Conservation (phyloP, 2,888 invertebrate species). For the Diarsia dahlii region DNA sequence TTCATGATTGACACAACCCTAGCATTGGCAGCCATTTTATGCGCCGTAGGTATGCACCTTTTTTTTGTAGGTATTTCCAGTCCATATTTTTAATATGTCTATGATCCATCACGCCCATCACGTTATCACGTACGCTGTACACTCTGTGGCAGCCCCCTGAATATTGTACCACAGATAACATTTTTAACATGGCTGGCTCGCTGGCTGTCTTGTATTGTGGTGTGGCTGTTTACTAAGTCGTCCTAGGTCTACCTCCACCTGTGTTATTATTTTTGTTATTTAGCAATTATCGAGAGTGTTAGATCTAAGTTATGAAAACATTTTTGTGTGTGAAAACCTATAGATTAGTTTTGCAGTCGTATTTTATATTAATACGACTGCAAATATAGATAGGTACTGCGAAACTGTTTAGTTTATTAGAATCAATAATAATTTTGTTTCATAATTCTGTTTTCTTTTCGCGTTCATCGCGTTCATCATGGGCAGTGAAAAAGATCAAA, state of each 20-base stretch:
- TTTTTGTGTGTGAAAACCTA: conserved; percentile 25
- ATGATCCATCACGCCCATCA: too few species aligned
- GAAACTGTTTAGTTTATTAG: background rate
- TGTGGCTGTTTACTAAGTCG: too few species aligned
- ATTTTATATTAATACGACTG: conserved; percentile 15
- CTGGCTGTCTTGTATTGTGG: too few species aligned
- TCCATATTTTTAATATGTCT: too few species aligned
- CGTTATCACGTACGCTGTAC: background rate
- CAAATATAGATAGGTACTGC: conserved; percentile 20
- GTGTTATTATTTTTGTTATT: background rate
- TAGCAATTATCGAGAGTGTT: background rate
- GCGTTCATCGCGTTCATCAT: conserved; percentile 46
- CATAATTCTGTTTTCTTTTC: conserved; percentile 34
- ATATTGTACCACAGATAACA: background rate
- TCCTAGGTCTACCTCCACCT: background rate
- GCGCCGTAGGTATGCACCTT: too few species aligned
- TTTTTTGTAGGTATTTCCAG: too few species aligned
- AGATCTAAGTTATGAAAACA: background rate
- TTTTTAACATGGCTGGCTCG: conserved; percentile 3
- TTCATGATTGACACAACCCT: too few species aligned
- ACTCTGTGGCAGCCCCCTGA: too few species aligned
- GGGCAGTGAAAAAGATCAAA: conserved; percentile 67
- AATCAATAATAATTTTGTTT: conserved; percentile 27
- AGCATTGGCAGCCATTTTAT: too few species aligned
- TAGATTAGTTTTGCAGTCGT: conserved; percentile 20